Conservation (phyloP, 2,888 invertebrate genomes). For the Ectropis crepuscularia region DNA sequence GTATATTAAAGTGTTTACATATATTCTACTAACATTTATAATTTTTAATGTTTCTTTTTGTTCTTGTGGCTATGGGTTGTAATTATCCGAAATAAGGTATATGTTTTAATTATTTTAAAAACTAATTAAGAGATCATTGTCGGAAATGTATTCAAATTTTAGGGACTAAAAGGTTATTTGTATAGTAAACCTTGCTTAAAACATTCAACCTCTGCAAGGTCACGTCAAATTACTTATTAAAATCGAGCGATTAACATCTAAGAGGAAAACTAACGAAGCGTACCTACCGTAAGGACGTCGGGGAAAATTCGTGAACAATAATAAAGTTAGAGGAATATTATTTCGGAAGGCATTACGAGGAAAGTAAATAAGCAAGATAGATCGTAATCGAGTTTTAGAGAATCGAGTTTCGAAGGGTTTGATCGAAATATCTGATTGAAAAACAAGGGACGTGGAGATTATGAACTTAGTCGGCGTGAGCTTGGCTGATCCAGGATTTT, state of each 20-base stretch:
- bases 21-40: too few species aligned
- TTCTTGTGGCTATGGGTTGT: too few species aligned
- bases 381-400: conserved; percentile 10
- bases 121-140: neutral
- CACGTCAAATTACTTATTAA: conserved; percentile 16
- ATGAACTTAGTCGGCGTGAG: neutral
- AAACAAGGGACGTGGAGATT: neutral
- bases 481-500: too few species aligned
- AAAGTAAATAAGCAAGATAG: conserved; percentile 14
- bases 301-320: conserved; percentile 19
- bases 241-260: conserved; percentile 17
- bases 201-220: conserved; percentile 1
- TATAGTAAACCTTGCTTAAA: neutral
- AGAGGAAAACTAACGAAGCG: conserved; percentile 19
- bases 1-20: too few species aligned
- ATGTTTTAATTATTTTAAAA: neutral
- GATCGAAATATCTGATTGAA: conserved; percentile 1
- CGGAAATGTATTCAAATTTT: too few species aligned
- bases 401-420: conserved; percentile 6
- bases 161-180: too few species aligned
- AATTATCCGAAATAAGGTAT: too few species aligned
- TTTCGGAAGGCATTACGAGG: conserved; percentile 14
- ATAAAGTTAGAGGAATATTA: conserved; percentile 18
- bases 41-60: too few species aligned
- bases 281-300: conserved; percentile 2